Percentiles rank a stretch among this genome's conserved stretches.
These are phyloP conservation scores for Drosophila macrothrix DNA, from an alignment of 2,888 invertebrate species.

Conservation along the genomic window DNA sequence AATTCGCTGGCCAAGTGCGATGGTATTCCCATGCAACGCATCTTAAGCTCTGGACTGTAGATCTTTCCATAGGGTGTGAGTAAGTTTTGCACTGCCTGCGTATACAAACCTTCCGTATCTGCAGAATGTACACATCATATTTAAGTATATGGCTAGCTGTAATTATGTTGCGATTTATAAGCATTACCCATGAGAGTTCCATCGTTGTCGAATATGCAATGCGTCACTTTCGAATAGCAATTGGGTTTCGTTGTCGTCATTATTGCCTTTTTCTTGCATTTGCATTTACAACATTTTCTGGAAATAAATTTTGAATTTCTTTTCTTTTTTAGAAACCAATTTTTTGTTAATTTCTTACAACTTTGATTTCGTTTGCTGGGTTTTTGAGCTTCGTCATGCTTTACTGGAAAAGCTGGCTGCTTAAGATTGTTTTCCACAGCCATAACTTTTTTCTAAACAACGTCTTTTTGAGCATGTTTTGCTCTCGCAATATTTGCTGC, in stretches of 20 bases:
- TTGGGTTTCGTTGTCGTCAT: neutral
- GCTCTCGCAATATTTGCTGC: neutral
- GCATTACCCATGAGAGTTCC: slow-evolving; percentile 61
- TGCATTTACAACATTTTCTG: slow-evolving; percentile 3
- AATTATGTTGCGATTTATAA: neutral
- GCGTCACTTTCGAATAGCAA: slow-evolving; percentile 36
- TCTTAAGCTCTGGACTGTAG: slow-evolving; percentile 91
- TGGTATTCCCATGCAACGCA: slow-evolving; percentile 89
- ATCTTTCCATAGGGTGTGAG: slow-evolving; percentile 88
- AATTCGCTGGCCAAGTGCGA: slow-evolving; percentile 86
- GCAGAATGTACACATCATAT: neutral
- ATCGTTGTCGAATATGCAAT: slow-evolving; percentile 66
- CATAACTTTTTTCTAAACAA: neutral
- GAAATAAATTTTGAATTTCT: neutral
- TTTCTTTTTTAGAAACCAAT: neutral
- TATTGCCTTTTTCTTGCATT: neutral
- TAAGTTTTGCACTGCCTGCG: slow-evolving; percentile 88
- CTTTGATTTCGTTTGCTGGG: neutral
- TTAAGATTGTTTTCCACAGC: neutral
- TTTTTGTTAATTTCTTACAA: neutral
- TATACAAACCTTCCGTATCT: slow-evolving; percentile 93
- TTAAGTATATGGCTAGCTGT: neutral
- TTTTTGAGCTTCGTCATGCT: neutral
- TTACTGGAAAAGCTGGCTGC: neutral
- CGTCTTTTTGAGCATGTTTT: neutral